Base-by-base conservation (phyloP, 2,113 vertebrate genomes). In the Dicentrarchus labrax region DNA sequence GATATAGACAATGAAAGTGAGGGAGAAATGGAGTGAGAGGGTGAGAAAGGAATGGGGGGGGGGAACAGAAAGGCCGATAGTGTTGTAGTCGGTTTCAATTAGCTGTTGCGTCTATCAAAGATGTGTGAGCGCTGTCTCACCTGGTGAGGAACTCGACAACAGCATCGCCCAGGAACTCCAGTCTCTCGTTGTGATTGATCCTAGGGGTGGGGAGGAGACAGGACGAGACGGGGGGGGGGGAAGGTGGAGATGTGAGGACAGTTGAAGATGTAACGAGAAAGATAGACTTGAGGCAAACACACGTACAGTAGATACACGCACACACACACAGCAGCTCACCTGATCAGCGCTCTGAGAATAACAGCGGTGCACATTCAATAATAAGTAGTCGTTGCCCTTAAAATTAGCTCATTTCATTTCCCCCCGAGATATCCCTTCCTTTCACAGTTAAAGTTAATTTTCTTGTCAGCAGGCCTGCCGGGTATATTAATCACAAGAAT, bases 131-230 rank as follows among this genome's bases (percentile, higher is more conserved):
- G 61, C 59, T 15, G 65, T 86, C 95, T 96, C 94, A 99, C 98
- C 98, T 99, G 61, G 98, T 99, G 92, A 99, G 95, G 94, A 99
- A 99, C 93, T 99, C 98, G 62, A 99, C 98, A n/a, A 99, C 98
- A 6, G 98, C 98, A 77, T 99, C 98, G n/a, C 98, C 98, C 80
- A 99, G 95, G 95, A 99, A 99, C 94, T 99, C 98, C 92, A 99
- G 93, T 13, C 98, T 94, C 81, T 99, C 98, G 2, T 99, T 99
- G 93, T 99, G 98, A 95, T 99, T 99, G 94, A 99, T 99, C 93
- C 98, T 99, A 86, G 8, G 80, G 88, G 67, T 30, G 72, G 70
- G 92, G 62, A 11, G 39, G 80, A 66, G 60, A 72, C 4, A 5
- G 38, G 57, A 16, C n/a, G 30, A 59, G 21, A 5, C 19, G 19